A percentile compares a stretch with the other conserved stretches of the same genome.
phyloP scores from a whole-genome alignment of 2,888 invertebrate genomes.

The Morpho deidamia region DNA sequence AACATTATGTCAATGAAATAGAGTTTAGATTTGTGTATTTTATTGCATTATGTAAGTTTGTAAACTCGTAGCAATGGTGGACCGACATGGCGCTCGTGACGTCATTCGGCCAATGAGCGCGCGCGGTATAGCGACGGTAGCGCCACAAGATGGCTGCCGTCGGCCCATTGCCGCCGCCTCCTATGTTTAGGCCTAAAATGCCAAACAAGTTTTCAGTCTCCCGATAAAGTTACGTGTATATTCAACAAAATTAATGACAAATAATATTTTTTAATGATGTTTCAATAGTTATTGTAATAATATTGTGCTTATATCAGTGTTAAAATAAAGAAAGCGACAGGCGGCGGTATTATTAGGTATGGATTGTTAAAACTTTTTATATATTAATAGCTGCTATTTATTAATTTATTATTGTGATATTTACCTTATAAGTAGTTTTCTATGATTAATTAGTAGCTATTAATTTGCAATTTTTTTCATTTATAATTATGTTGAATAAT shows the following conservation, averaged over 20 bases:
- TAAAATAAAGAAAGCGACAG: background rate
- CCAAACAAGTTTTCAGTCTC: conserved; percentile 41
- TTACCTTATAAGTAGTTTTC: background rate
- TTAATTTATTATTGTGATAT: background rate
- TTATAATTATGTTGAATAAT: background rate
- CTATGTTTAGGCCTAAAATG: conserved; percentile 72
- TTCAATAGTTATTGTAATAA: background rate
- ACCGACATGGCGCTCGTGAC: conserved; percentile 73
- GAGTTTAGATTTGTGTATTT: conserved; percentile 35
- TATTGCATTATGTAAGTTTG: conserved; percentile 36
- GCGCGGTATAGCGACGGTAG: conserved; percentile 56
- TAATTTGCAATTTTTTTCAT: too few species aligned
- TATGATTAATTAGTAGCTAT: background rate
- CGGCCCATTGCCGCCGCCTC: conserved; percentile 64
- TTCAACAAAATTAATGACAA: conserved; percentile 5
- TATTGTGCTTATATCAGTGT: background rate
- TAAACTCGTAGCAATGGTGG: conserved; percentile 60
- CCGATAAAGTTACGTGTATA: conserved; percentile 21
- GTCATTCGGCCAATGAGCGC: conserved; percentile 74
- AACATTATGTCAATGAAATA: conserved; percentile 31
- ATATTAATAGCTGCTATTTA: too few species aligned
- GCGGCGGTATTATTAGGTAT: background rate
- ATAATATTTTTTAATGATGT: background rate
- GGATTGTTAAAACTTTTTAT: too few species aligned
- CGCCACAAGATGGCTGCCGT: conserved; percentile 76